Evolutionary conservation across 2,113 vertebrate species (phyloP), one percentile per base, ranked within the genome.

Genomic region (Stomatorhinus ivindoensis): DNA sequence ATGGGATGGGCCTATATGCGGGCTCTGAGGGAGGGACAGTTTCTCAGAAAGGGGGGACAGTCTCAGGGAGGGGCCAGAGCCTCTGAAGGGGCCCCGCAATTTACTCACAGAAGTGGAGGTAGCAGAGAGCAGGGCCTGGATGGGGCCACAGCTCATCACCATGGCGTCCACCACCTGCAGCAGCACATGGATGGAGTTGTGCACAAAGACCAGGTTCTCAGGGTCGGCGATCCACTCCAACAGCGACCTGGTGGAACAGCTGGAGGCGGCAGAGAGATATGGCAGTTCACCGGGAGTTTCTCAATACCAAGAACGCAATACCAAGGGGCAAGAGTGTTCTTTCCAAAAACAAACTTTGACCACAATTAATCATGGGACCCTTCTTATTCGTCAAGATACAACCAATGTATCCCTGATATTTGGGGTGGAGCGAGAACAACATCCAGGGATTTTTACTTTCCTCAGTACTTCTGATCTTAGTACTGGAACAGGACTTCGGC

Each of bases 101-200:
- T 46, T 92, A 92, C 98, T 97, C 95, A 99, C 98, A 47, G 98
- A 96, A 91, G 98, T 95, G 0, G 98, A 99, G 1, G 98, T 99
- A 90, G 98, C 98, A 89, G 98, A 99, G 73, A 99, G 98, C 92
- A 99, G 94, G 10, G 98, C 98, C 90, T 99, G 94, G 93, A 99
- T 99, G 85, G 98, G 97, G 92, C 98, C 98, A 92, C 97, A 98
- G 55, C 98, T 96, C 98, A 99, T 98, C 94, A 99, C 96, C 95
- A 99, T 97, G 93, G 98, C 99, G 96, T 99, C 98, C 94, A 98
- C 96, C 94, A 99, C 97, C 95, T 99, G 98, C 93, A 98, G 99
- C 94, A 99, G 96, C 91, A 99, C 97, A 93, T 99, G 98, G 89
- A 99, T 94, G 0, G 98, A 99, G 94, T 99, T 99, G 95, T 99